Base-by-base conservation (phyloP, 1,140 invertebrate genomes). In the Lepidurus apus region DNA sequence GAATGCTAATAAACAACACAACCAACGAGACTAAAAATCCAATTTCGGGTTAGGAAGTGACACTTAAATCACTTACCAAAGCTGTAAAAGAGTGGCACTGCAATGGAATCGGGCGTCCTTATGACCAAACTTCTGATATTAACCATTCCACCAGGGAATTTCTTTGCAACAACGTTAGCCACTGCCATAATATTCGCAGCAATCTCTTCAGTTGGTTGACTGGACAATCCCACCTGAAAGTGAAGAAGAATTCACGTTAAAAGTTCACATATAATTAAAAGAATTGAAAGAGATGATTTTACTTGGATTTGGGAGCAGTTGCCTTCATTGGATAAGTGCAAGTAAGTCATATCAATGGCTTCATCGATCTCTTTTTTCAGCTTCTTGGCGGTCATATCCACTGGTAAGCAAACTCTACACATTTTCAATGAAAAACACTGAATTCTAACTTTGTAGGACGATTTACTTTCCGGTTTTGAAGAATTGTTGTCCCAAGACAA, bases 401-500 rank as follows among this genome's bases (percentile, higher is more conserved):
- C n/a, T 45, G 78, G 10, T 3, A 79, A 44, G 7, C 42, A 74
- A 11, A 79, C 24, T 44, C 78, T 79, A 44, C 21, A 13, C 80
- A 77, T n/a, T 21, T 24, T 8, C 74, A 80, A 74, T 24, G 42
- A 24, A 75, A 21, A 74, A 10, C 9, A 80, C 21, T 13, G 34
- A 34, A 34, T 34, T 34, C 34, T 34, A 34, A 34, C 4, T 34
- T 34, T 34, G 34, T 34, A 3, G 34, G 80, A 75, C 10, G 80
- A 80, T 10, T 43, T 80, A 85, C 85, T 82, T 83, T 79, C 84
- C 85, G 42, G 80, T 83, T 24, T 81, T 81, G 81, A 82, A 84
- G 78, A 86, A 86, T 53, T 81, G 74, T 78, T 84, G 85, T n/a
- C 85, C 85, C 8, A 86, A 80, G 43, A 81, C 80, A 42, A 80